Evolutionary conservation across 2,113 vertebrate species (phyloP), one percentile per base, ranked within the genome.

Genomic region (Anguilla rostrata): DNA sequence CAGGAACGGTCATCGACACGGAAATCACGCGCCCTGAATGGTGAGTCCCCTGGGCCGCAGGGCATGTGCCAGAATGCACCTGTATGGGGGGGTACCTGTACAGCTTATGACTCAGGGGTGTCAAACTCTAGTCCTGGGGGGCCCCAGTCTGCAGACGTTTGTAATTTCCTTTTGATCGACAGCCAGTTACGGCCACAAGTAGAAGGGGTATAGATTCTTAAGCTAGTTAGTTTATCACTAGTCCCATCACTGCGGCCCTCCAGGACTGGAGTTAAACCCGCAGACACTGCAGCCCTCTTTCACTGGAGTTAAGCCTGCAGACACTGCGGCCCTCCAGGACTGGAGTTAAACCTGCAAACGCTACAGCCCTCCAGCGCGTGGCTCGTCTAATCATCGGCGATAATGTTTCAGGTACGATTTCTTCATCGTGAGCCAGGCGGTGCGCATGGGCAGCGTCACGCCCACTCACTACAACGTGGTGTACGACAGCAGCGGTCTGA

Each of bases 381-480:
- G 49, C 49, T 53, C 1, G 8, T 80, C 26, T 7, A 78, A 9
- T 53, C 11, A 53, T 53, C 49, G 12, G 7, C 12, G 11, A 53
- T 53, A 53, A 11, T 1, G 0, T 71, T 11, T 0, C 91, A 99
- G 98, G 98, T 99, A 98, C 0, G 98, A 99, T 86, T 99, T 98
- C 91, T 99, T 95, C 78, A 96, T 99, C 1, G 94, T 99, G 87
- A 99, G 98, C 90, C 98, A 99, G 90, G 92, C 97, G 0, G 97
- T 98, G 87, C 92, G 94, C 49, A 86, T 29, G 0, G 98, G 98
- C 22, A 97, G 97, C 0, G 96, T 98, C 0, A 89, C 96, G 0
- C 98, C 98, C 0, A 99, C 98, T 0, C 98, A 99, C 49, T 99
- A 99, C 90, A 99, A 99, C 0, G 97, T 99, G 0, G 92, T 99